phyloP scores from a whole-genome alignment of 2,113 vertebrate genomes.

The Piprites chloris region DNA sequence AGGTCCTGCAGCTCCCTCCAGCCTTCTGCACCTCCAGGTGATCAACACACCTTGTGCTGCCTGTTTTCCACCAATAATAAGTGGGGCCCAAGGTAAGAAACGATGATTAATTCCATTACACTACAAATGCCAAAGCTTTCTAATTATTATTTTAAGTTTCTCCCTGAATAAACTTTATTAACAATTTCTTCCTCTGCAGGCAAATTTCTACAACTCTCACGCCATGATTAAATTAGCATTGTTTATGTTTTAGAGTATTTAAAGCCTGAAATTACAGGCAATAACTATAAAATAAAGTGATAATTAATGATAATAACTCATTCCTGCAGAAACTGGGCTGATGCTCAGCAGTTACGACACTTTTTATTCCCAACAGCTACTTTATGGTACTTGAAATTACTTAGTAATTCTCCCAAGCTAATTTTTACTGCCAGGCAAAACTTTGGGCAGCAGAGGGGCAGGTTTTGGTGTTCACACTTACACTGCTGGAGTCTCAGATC shows the following conservation, averaged over 20 bases:
- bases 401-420: constrained; percentile 53
- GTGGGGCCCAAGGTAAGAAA: neutral
- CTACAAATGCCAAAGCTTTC: neutral
- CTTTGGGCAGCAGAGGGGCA: neutral
- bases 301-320: constrained; percentile 78
- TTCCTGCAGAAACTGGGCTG: constrained; percentile 60
- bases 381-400: constrained; percentile 70
- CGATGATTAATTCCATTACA: neutral
- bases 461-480: neutral
- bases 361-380: constrained; percentile 71
- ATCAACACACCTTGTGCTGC: neutral
- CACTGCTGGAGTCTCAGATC: neutral
- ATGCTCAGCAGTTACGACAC: constrained; percentile 41
- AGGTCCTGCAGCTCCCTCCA: neutral
- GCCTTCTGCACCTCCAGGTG: neutral
- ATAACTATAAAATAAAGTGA: constrained; percentile 73
- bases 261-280: constrained; percentile 74
- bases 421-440: constrained; percentile 58
- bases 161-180: constrained; percentile 64
- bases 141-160: constrained; percentile 61
- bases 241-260: constrained; percentile 74
- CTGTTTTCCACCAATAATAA: neutral
- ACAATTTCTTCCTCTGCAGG: constrained; percentile 34
- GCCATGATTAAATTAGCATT: constrained; percentile 74
- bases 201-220: constrained; percentile 41